Base-by-base conservation (phyloP, 2,113 vertebrate genomes). In the Otus sunia region DNA sequence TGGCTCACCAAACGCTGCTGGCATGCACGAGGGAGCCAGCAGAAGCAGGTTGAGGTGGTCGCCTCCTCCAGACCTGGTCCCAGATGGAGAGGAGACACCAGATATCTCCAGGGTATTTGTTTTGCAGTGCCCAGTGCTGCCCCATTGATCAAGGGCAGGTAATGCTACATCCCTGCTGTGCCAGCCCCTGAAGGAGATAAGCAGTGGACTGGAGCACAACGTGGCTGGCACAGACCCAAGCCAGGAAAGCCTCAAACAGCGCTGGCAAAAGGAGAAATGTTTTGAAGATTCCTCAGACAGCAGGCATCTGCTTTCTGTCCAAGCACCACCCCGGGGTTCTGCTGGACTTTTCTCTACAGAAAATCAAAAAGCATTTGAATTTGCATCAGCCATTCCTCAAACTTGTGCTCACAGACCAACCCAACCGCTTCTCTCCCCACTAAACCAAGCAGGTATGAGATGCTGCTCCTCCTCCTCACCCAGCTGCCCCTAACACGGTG, bases 401-500 rank as follows among this genome's bases (percentile, higher is more conserved):
- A 26, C 43, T 43, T 9, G 32, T 6, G 47, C 50, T 71, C 74
- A 20, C 2, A 3, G 39, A 63, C 18, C 52, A 66, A 21, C 18
- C 4, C 68, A 39, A 27, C 2, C 0, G 0, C 29, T 25, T 20
- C 41, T 20, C 41, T 45, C 41, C 29, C 39, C 15, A 4, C 10
- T 6, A 12, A 12, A 27, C 37, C 9, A 4, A 37, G 43, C n/a
- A 52, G 55, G 50, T 41, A 34, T 12, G 53, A 84, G 21, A 60
- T 36, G 47, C 22, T 64, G 62, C 9, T 32, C 52, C 68, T 41
- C 60, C 63, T 5, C 37, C 26, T 30, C 32, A 19, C 6, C 14
- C 64, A 30, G 43, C 53, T 47, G 50, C 34, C 45, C 55, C 0
- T 0, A 56, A 45, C 41, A 8, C 14, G 0, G 1, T 12, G 3